These are phyloP conservation scores for Bucorvus abyssinicus DNA, from an alignment of 2,797 vertebrate species.

Conservation along the genomic window DNA sequence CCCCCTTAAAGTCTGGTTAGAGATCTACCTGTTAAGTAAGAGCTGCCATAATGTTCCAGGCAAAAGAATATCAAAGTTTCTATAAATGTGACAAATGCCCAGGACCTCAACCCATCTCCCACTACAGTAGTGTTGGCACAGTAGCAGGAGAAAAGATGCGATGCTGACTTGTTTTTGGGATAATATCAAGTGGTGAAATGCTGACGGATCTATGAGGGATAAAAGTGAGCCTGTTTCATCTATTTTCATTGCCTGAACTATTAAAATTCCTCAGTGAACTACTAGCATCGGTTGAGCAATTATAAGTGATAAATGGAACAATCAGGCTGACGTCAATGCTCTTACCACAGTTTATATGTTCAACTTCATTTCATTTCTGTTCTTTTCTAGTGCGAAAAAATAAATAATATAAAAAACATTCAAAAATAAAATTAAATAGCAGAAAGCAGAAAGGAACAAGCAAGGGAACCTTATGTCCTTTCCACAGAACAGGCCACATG, in stretches of 20 bases:
- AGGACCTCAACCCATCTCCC: background rate
- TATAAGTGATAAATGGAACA: background rate
- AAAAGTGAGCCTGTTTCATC: background rate
- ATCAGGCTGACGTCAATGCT: background rate
- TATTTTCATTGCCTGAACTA: background rate
- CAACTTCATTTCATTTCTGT: background rate
- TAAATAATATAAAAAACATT: background rate
- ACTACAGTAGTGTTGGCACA: background rate
- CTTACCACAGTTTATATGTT: background rate
- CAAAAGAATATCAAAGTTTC: background rate
- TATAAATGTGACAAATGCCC: background rate
- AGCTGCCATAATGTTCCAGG: background rate
- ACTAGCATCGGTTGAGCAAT: background rate
- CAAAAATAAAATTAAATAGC: background rate
- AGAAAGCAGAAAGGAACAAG: background rate
- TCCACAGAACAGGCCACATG: background rate
- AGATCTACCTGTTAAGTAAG: background rate
- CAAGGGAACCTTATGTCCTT: background rate
- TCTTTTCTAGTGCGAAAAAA: background rate
- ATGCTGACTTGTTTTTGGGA: background rate
- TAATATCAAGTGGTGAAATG: background rate
- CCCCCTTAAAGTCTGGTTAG: background rate
- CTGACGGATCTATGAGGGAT: background rate
- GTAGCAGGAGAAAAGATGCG: background rate
- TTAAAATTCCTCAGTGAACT: background rate